phyloP scores from a whole-genome alignment of 2,888 invertebrate species.

The Neuroscelio doddi region DNA sequence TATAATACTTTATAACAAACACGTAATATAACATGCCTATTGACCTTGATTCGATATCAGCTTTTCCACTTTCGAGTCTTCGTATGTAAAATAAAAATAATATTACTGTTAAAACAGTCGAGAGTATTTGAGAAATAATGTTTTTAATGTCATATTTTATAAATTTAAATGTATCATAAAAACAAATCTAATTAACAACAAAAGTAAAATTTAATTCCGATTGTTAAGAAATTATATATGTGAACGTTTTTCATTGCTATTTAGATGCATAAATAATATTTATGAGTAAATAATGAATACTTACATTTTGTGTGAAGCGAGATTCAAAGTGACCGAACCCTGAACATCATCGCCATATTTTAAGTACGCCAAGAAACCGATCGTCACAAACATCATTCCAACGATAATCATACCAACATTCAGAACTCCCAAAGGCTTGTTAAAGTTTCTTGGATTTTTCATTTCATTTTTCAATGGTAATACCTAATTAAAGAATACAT shows the following conservation, averaged over 20 bases:
- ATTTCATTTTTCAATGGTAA: constrained; percentile 95
- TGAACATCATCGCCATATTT: constrained; percentile 87
- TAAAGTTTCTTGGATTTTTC: constrained; percentile 85
- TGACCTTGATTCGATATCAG: not conserved
- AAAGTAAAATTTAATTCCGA: no score
- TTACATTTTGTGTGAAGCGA: constrained; percentile 74
- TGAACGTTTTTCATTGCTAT: no score
- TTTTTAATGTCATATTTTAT: no score
- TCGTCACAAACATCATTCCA: constrained; percentile 82
- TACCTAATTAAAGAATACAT: constrained; percentile 77
- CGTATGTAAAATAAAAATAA: not conserved
- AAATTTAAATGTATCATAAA: no score
- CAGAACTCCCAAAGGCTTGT: constrained; percentile 86
- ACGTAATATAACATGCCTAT: not conserved
- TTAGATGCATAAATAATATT: not conserved
- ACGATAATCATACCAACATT: constrained; percentile 92
- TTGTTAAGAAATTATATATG: no score
- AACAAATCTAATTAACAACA: no score
- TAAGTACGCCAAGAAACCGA: constrained; percentile 91
- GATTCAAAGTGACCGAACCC: constrained; percentile 92
- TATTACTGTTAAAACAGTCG: no score
- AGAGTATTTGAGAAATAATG: no score
- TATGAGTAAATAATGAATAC: constrained; percentile 23
- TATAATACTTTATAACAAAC: not conserved
- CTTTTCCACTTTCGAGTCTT: not conserved